Evolutionary conservation across 2,113 vertebrate genomes (phyloP).

Genomic region (Daubentonia madagascariensis): DNA sequence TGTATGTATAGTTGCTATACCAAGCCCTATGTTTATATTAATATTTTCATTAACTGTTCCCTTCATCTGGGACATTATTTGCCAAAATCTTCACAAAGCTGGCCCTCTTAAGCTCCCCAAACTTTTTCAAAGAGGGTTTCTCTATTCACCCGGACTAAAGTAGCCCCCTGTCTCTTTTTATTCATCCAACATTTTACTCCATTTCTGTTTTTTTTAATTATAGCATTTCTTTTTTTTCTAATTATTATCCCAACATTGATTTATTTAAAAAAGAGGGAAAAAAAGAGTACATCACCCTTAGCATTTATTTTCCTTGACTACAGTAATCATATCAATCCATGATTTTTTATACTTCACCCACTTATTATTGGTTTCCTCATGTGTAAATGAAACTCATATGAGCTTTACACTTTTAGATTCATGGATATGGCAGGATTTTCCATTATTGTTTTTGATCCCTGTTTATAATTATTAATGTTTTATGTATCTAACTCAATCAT

Average conservation of each 20-base stretch:
- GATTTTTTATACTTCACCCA: background rate
- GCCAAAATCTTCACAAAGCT: background rate
- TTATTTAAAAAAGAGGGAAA: background rate
- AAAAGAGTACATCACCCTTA: background rate
- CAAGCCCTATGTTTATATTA: background rate
- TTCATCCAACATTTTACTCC: background rate
- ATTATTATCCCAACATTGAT: background rate
- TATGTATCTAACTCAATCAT: too few relatives aligned
- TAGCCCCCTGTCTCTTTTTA: background rate
- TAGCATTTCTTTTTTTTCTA: background rate
- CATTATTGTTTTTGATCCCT: too few relatives aligned
- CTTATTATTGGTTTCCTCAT: background rate
- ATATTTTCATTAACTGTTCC: background rate
- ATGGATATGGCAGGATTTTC: too few relatives aligned
- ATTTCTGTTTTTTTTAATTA: background rate
- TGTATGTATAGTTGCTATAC: background rate
- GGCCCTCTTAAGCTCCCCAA: background rate
- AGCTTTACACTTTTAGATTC: background rate
- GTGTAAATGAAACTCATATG: background rate
- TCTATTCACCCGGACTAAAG: background rate
- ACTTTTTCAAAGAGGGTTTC: background rate
- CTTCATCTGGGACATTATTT: background rate
- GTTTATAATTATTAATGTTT: too few relatives aligned
- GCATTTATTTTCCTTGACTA: constrained; percentile 5
- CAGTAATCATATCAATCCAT: background rate